Base-by-base conservation (phyloP, 1,140 invertebrate species). In the Parapsyche elsis region DNA sequence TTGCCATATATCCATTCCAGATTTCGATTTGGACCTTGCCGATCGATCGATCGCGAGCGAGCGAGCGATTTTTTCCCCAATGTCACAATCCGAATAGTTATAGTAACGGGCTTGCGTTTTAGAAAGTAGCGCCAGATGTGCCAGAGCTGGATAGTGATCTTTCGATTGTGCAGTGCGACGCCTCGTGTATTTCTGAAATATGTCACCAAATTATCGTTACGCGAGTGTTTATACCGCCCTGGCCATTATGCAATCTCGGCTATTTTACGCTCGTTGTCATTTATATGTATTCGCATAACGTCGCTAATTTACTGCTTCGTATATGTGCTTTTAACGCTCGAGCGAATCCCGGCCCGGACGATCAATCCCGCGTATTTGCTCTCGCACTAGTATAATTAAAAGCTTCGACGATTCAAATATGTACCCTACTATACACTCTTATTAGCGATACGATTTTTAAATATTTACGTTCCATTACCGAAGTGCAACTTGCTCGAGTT, bases 241-340 rank as follows among this genome's bases (percentile, higher is more conserved):
- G 2, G 23, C 64, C 9, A 23, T 67, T 67, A 24, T 67, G 64
- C 64, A 67, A 67, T 67, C 21, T 38, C 64, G 64, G 64, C 23
- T 67, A 67, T 67, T 67, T 67, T 26, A 67, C 64, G 64, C 64
- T 67, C 24, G 64, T 67, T 67, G 64, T 67, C 64, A 67, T 67
- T 67, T 67, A 67, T 67, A 38, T n/a, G n/a, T 38, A 61, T 61
- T 61, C 59, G 21, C 59, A 23, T 67, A 26, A 24, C 24, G 64
- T 24, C 64, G 49, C 12, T 53, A 53, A 53, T 53, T 53, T 53
- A 53, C 49, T 16, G 49, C 16, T 53, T 16, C 16, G 49, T 53
- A 53, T 38, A 38, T 53, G 49, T 14, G 49, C 49, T 53, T 53
- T 53, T 14, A 53, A 16, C 45, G 30, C 30, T 38, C 30, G 30